Percentiles rank a stretch among this genome's conserved stretches.
Conservation (phyloP, 2,888 invertebrate species). For the Caenorhabditis becei region DNA sequence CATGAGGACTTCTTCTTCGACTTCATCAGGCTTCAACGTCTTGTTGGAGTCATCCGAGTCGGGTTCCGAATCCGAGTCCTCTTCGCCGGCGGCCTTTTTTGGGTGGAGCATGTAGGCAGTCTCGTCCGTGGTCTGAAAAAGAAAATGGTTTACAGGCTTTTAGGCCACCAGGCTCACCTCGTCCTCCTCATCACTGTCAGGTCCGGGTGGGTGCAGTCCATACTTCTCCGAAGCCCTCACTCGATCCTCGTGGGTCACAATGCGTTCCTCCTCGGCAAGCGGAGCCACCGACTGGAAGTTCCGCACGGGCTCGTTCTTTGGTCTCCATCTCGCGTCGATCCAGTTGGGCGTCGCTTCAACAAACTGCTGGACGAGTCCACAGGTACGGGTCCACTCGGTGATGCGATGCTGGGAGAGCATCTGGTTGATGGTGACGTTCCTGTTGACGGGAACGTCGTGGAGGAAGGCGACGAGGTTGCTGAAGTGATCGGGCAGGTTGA, state of each 20-base stretch:
- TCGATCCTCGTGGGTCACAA: constrained; percentile 16
- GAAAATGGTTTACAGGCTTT: neutral
- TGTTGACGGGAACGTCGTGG: constrained; percentile 18
- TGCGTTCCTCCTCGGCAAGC: neutral
- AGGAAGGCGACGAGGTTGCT: constrained; percentile 58
- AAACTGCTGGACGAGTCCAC: neutral
- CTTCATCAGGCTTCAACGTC: constrained; percentile 4
- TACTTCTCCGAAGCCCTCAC: constrained; percentile 16
- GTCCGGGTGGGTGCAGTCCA: constrained; percentile 18
- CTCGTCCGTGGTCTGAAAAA: constrained; percentile 7
- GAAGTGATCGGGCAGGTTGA: constrained; percentile 56
- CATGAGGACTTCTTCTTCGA: constrained; percentile 17
- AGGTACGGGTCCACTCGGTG: neutral
- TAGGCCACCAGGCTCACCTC: neutral
- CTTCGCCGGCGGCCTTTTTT: neutral
- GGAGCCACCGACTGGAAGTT: neutral
- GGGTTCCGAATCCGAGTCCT: constrained; percentile 12
- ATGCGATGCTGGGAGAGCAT: constrained; percentile 9
- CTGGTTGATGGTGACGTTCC: neutral
- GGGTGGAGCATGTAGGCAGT: constrained; percentile 3
- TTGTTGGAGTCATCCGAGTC: neutral
- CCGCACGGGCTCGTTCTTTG: constrained; percentile 3
- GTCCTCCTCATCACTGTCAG: constrained; percentile 22
- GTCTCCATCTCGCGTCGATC: constrained; percentile 26
- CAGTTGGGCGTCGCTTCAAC: constrained; percentile 24